Evolutionary conservation across 2,888 invertebrate species (phyloP).

Genomic region (Parnassius smintheus): DNA sequence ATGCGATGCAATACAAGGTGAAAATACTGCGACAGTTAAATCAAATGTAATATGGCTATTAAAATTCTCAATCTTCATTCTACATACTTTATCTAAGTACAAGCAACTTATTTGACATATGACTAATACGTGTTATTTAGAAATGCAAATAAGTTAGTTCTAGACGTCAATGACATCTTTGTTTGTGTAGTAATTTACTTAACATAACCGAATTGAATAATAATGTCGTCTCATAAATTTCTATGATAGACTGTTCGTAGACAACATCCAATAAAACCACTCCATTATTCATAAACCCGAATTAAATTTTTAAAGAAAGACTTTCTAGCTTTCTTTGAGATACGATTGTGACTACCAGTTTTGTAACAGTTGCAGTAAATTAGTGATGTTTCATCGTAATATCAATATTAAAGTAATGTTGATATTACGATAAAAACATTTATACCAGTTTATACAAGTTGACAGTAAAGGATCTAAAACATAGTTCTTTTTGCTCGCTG

Average conservation of each 20-base stretch:
- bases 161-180: slow-evolving; percentile 5
- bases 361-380: not conserved
- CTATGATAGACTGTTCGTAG: slow-evolving; percentile 5
- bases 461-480: no score
- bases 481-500: no score
- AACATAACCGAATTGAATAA: slow-evolving; percentile 13
- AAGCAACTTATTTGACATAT: no score
- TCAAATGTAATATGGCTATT: no score
- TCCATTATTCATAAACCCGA: slow-evolving; percentile 14
- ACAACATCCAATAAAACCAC: slow-evolving; percentile 16
- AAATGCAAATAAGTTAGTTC: not conserved
- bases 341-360: slow-evolving; percentile 13
- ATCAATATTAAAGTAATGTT: not conserved
- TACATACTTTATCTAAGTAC: no score
- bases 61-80: no score
- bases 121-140: no score
- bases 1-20: no score
- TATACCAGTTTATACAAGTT: no score
- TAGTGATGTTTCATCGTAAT: slow-evolving; percentile 7
- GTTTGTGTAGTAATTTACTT: not conserved
- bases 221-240: slow-evolving; percentile 8
- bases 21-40: no score
- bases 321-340: slow-evolving; percentile 15
- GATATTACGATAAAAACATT: no score
- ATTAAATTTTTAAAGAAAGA: slow-evolving; percentile 19